Conservation (phyloP, 2,888 invertebrate species). For the Morpho deidamia region DNA sequence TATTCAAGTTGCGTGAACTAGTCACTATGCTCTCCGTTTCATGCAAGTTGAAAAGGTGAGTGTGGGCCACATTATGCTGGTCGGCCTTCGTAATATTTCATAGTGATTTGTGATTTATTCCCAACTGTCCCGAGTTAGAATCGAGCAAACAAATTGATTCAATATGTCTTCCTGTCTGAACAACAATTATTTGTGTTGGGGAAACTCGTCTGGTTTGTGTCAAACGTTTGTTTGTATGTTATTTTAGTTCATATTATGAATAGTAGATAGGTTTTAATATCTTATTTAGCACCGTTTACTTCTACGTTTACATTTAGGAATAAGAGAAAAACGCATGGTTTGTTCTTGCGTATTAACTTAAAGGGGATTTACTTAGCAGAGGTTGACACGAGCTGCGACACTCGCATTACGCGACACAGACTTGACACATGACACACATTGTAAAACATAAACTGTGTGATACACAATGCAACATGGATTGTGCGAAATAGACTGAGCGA, state of each 20-base stretch:
- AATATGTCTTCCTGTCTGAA: conserved; percentile 41
- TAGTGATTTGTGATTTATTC: conserved; percentile 49
- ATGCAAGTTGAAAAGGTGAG: neutral
- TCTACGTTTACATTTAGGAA: too few species aligned
- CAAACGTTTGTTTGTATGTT: conserved; percentile 11
- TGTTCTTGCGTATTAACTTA: too few species aligned
- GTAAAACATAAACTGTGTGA: too few species aligned
- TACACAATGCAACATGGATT: too few species aligned
- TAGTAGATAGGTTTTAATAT: neutral
- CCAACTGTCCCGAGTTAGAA: conserved; percentile 40
- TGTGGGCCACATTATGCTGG: conserved; percentile 23
- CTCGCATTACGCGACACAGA: too few species aligned
- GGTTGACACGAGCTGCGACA: too few species aligned
- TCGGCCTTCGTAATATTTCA: conserved; percentile 44
- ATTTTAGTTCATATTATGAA: conserved; percentile 5
- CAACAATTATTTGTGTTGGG: conserved; percentile 35
- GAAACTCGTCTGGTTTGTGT: conserved; percentile 18
- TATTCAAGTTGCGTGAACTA: conserved; percentile 26
- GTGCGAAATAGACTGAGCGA: too few species aligned
- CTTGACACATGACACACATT: too few species aligned
- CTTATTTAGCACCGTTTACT: too few species aligned
- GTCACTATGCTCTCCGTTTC: conserved; percentile 2
- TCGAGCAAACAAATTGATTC: conserved; percentile 58
- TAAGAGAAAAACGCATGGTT: too few species aligned
- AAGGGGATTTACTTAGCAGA: too few species aligned